Base-by-base conservation (phyloP, 2,113 vertebrate species). In the Rhinopomastus cyanomelas region DNA sequence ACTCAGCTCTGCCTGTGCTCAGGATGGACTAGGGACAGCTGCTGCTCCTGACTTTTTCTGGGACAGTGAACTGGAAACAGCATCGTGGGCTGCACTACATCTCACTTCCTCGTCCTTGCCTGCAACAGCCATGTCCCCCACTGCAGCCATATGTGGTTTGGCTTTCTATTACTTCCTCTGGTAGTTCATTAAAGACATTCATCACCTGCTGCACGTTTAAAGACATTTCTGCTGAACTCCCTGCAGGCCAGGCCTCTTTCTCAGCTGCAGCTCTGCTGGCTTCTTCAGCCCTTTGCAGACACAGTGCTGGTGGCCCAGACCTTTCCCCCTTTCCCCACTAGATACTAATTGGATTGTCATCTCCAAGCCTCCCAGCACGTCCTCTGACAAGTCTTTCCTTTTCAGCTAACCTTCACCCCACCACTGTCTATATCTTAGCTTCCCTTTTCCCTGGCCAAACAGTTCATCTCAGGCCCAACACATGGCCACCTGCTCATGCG, bases 161-260 rank as follows among this genome's bases (percentile, higher is more conserved):
- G n/a, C 27, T 64, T 93, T 74, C 89, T 88, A 68, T 91, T 85
- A 68, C 81, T 94, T 95, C 92, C 66, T 94, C 79, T 62, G 53
- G 85, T 78, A 93, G 74, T 79, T 81, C 89, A 85, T 79, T 93
- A 92, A 72, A 81, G 59, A 16, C 44, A 86, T 93, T 95, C 93
- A 85, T 93, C 92, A 95, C 59, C 52, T 79, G 60, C 48, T 61
- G 48, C 67, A 87, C 90, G n/a, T n/a, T n/a, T n/a, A 84, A 83
- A 92, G 82, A 59, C 19, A 42, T 81, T 93, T 93, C 73, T 90
- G 83, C 74, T 60, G 37, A 87, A 65, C 18, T 96, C 95, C 91
- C 86, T 88, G 62, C 78, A 86, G 94, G 65, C 66, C 88, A 67
- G 71, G 27, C 87, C 85, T 90, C 80, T 34, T 87, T 94, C 92